These are phyloP conservation scores for Drosophila lowei DNA, from an alignment of 1,140 invertebrate species.

Conservation along the genomic window DNA sequence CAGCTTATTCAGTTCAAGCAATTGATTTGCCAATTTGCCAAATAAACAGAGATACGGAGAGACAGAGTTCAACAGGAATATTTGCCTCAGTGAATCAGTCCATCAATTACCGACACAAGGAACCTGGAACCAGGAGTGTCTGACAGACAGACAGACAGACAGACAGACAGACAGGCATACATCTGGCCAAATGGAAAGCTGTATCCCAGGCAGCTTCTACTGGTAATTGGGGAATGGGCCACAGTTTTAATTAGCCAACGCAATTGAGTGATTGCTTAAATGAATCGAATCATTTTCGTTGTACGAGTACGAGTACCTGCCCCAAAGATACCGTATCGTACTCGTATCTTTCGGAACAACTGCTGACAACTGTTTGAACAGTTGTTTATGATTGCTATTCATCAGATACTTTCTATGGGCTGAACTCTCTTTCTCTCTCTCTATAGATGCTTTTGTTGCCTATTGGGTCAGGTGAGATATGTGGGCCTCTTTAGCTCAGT, in stretches of 20 bases:
- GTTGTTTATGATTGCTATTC: conserved; percentile 7
- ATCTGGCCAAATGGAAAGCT: conserved; percentile 31
- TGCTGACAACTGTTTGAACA: conserved; percentile 41
- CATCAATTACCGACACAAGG: conserved; percentile 30
- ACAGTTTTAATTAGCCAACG: conserved; percentile 46
- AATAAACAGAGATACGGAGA: conserved; percentile 46
- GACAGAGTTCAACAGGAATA: conserved; percentile 27
- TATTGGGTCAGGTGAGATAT: neutral
- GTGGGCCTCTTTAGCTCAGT: conserved; percentile 93
- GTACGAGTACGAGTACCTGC: neutral
- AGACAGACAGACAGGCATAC: conserved; percentile 5
- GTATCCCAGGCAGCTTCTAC: conserved; percentile 20
- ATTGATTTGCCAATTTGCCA: conserved; percentile 71
- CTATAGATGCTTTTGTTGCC: neutral
- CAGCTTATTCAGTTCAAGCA: conserved; percentile 51
- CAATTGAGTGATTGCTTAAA: conserved; percentile 33
- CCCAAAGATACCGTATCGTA: no score
- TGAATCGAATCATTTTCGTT: conserved; percentile 23
- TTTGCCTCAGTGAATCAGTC: conserved; percentile 48
- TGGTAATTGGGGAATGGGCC: conserved; percentile 32
- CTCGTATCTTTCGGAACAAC: no score
- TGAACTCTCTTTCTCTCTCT: no score
- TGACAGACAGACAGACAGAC: conserved; percentile 1
- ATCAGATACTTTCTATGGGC: neutral
- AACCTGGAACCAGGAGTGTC: neutral